Evolutionary conservation across 2,113 vertebrate species (phyloP).

Genomic region (Arenaria interpres): DNA sequence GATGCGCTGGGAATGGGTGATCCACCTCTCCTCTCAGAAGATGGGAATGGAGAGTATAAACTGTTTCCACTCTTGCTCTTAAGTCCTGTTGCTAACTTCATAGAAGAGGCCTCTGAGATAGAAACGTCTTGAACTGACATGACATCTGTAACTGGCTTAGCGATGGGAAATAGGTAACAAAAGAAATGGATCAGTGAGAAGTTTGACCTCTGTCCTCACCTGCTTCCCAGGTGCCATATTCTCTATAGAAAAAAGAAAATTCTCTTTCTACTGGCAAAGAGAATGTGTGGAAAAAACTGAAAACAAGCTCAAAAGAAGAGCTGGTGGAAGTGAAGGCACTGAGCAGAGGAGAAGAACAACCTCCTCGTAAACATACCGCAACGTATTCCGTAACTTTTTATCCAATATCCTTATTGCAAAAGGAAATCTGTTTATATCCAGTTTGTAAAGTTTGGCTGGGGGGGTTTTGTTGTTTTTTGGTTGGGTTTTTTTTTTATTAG

Average conservation of each 20-base stretch:
- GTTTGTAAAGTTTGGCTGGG: conserved; percentile 31
- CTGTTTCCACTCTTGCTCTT: conserved; percentile 60
- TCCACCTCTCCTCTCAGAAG: conserved; percentile 11
- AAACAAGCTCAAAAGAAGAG: neutral
- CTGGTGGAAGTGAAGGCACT: neutral
- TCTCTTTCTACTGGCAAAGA: neutral
- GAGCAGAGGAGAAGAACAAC: neutral
- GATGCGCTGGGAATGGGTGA: conserved; percentile 8
- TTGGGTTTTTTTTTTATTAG: neutral
- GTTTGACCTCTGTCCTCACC: neutral
- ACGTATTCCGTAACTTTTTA: neutral
- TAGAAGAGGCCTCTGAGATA: conserved; percentile 68
- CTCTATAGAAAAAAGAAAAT: neutral
- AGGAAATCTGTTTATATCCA: conserved; percentile 52
- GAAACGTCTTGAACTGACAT: conserved; percentile 34
- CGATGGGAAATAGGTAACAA: neutral
- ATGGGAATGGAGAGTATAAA: conserved; percentile 54
- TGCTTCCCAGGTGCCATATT: neutral
- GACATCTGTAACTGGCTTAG: neutral
- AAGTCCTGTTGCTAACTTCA: conserved; percentile 67
- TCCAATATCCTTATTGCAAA: neutral
- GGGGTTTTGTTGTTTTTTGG: neutral
- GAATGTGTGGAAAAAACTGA: neutral
- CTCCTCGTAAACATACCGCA: neutral
- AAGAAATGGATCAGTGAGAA: neutral